Evolutionary conservation across 2,888 invertebrate genomes (phyloP).

Genomic region (Cybosia mesomella): DNA sequence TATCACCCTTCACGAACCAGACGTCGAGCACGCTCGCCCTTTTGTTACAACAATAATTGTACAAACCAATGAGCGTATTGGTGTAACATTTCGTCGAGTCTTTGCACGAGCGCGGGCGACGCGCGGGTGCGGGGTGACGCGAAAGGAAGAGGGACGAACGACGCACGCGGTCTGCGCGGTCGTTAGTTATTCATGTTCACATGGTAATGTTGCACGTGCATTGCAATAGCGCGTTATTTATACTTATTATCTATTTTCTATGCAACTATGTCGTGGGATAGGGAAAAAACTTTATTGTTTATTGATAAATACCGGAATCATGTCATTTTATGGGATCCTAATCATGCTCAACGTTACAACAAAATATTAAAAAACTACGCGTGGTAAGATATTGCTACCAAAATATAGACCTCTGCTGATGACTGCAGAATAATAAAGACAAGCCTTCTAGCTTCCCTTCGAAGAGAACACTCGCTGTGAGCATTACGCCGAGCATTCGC

Average conservation of each 20-base stretch:
- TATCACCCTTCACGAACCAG: slow-evolving; percentile 23
- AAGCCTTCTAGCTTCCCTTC: slow-evolving; percentile 25
- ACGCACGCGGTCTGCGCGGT: too few relatives aligned
- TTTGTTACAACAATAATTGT: slow-evolving; percentile 28
- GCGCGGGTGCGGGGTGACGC: too few relatives aligned
- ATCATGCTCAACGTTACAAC: slow-evolving; percentile 24
- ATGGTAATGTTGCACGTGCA: slow-evolving; percentile 26
- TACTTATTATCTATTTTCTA: slow-evolving; percentile 24
- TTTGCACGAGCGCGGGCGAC: slow-evolving; percentile 27
- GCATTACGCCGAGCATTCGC: too few relatives aligned
- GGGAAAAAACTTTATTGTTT: slow-evolving; percentile 21
- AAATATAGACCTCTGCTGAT: slow-evolving; percentile 21
- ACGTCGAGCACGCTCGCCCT: slow-evolving; percentile 27
- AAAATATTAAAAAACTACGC: slow-evolving; percentile 27
- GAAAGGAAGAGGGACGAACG: too few relatives aligned
- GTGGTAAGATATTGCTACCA: slow-evolving; percentile 23
- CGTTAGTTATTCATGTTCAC: slow-evolving; percentile 26
- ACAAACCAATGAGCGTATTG: slow-evolving; percentile 24
- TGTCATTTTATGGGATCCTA: slow-evolving; percentile 23
- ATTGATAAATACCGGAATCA: slow-evolving; percentile 25
- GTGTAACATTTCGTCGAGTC: slow-evolving; percentile 19
- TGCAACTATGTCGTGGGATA: slow-evolving; percentile 26
- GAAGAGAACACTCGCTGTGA: too few relatives aligned
- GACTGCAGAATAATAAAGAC: slow-evolving; percentile 26
- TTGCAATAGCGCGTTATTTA: slow-evolving; percentile 22